Evolutionary conservation across 2,797 vertebrate species (phyloP), one percentile per base, ranked within the genome.

Genomic region (Anguilla pacifica): DNA sequence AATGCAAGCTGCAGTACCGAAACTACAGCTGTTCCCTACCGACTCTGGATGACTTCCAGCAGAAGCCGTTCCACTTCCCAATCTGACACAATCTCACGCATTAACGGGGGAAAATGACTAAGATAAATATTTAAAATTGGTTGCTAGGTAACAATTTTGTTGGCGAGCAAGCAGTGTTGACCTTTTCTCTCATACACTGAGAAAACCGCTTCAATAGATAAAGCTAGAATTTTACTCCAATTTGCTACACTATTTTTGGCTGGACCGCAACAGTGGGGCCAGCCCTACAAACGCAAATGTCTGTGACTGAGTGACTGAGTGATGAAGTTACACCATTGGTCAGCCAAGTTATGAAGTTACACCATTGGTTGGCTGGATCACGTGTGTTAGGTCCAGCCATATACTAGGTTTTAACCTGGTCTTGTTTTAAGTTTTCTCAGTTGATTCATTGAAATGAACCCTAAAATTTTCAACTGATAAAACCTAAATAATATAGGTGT

Each of bases 41-140:
- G 22, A n/a, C 19, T 11, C 25, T 49, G 43, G 46, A 51, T 19
- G 19, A 49, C 79, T 49, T 51, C 79, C 79, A 82, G 46, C 46
- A 7, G 19, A 82, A 22, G 25, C 79, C 19, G 79, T 51, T 51
- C 46, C 46, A 11, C 43, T 51, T 51, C 46, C 25, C 43, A 22
- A 82, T 51, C 79, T 82, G 79, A 46, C 79, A 22, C 46, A 46
- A 82, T 15, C 70, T 31, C 10, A 3, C 31, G 13, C 70, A 74
- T 74, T 81, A 81, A 46, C 35, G 6, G 43, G 35, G 35, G 6
- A 82, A 82, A 82, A 51, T 51, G 17, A 51, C 43, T 3, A 46
- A 51, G 79, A 82, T 51, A 82, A 82, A 82, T 82, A 82, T 82
- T 82, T 82, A 49, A 49, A 49, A 49, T 5, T 4, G 79, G 79